A percentile compares a stretch with the other conserved stretches of the same genome.
These are phyloP conservation scores for Serinus canaria DNA, from an alignment of 2,113 vertebrate species.

Conservation along the genomic window DNA sequence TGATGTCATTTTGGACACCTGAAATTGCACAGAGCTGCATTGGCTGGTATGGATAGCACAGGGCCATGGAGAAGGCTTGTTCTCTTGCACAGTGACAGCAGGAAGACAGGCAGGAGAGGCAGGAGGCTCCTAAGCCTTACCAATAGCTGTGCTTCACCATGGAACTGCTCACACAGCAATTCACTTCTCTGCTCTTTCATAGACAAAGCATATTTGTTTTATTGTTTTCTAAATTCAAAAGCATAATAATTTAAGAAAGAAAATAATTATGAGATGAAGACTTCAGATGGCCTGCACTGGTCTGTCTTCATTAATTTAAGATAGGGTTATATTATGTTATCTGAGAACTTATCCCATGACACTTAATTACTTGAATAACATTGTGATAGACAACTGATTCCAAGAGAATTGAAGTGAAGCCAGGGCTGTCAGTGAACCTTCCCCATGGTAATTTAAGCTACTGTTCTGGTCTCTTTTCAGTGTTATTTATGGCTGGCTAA, in stretches of 20 bases:
- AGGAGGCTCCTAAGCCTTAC: not conserved
- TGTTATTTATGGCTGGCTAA: conserved; percentile 45
- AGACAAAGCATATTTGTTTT: not conserved
- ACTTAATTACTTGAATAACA: not conserved
- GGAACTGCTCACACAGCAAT: not conserved
- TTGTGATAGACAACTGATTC: not conserved
- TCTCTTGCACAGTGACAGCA: not conserved
- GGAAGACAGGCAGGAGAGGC: not conserved
- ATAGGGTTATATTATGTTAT: not conserved
- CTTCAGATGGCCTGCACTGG: not conserved
- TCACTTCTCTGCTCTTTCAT: not conserved
- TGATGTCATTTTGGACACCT: not conserved
- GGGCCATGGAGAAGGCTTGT: not conserved
- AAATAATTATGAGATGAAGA: not conserved
- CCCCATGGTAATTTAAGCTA: conserved; percentile 6
- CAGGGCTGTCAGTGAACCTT: conserved; percentile 16
- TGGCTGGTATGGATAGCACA: not conserved
- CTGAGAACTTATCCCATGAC: not conserved
- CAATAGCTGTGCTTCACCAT: not conserved
- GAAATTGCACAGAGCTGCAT: not conserved
- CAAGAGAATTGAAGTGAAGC: not conserved
- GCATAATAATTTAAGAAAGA: not conserved
- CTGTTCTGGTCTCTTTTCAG: conserved; percentile 12
- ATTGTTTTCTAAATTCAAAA: not conserved
- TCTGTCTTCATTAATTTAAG: not conserved